phyloP scores from a whole-genome alignment of 1,140 invertebrate species.

The Trypoxylus dichotomus region DNA sequence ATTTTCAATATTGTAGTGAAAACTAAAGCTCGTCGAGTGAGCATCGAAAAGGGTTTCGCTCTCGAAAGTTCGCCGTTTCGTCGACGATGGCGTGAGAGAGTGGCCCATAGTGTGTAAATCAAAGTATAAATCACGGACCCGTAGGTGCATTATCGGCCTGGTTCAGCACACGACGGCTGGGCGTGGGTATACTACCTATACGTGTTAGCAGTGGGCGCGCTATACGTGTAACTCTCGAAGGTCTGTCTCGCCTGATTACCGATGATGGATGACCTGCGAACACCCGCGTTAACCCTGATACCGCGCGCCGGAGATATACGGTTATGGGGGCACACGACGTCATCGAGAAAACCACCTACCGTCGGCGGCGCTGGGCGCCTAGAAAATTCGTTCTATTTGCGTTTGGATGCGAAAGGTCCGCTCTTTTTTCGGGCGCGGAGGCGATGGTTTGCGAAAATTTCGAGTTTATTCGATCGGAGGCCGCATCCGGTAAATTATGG shows the following conservation, averaged over 20 bases:
- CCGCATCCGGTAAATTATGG: neutral
- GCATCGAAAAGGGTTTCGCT: neutral
- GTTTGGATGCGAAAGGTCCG: neutral
- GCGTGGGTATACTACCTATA: neutral
- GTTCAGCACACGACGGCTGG: conserved; percentile 38
- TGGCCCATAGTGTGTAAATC: conserved; percentile 35
- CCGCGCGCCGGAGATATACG: conserved; percentile 6
- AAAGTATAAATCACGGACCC: conserved; percentile 39
- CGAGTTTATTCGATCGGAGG: neutral
- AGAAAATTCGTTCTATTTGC: neutral
- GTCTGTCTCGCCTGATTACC: conserved; percentile 41
- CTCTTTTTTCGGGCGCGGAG: neutral
- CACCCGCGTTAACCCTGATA: conserved; percentile 11
- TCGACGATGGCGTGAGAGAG: neutral
- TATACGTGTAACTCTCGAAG: conserved; percentile 37
- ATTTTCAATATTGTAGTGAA: neutral
- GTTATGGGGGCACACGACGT: conserved; percentile 11
- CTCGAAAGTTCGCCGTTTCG: neutral
- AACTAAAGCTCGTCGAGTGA: neutral
- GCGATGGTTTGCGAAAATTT: neutral
- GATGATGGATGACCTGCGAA: conserved; percentile 41
- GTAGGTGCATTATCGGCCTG: conserved; percentile 43
- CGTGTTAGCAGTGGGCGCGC: neutral
- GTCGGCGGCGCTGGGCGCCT: neutral
- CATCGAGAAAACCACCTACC: neutral